phyloP scores from a whole-genome alignment of 1,140 invertebrate genomes.

The Yoshiicerus persimilis region DNA sequence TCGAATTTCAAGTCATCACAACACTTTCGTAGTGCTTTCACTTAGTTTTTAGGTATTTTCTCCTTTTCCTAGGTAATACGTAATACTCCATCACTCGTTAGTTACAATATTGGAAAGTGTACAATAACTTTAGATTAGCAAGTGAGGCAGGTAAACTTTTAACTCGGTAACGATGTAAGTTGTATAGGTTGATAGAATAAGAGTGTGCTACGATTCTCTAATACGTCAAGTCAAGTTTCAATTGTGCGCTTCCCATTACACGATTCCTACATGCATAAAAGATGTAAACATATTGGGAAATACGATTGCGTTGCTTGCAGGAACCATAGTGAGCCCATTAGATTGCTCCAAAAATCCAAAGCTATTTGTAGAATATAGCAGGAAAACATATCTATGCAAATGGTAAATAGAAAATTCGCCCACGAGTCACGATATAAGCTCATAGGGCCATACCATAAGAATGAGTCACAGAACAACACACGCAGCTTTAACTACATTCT shows the following conservation, averaged over 20 bases:
- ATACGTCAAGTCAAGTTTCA: background rate
- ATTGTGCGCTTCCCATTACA: background rate
- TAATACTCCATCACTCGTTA: too few relatives aligned
- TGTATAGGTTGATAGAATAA: background rate
- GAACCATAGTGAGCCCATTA: background rate
- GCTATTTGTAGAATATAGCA: background rate
- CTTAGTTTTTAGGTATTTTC: too few relatives aligned
- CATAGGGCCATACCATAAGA: background rate
- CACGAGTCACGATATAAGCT: background rate
- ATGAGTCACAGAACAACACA: background rate
- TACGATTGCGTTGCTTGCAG: background rate
- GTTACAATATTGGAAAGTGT: background rate
- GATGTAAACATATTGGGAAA: background rate
- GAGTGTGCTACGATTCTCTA: background rate
- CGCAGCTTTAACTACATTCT: background rate
- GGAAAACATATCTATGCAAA: background rate
- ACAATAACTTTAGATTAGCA: background rate
- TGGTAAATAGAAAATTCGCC: background rate
- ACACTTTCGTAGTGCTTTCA: background rate
- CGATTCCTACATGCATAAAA: background rate
- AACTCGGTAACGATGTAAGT: background rate
- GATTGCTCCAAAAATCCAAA: background rate
- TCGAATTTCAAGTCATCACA: background rate
- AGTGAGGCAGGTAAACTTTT: background rate
- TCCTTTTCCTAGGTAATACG: too few relatives aligned